Evolutionary conservation across 2,113 vertebrate species (phyloP), one percentile per base, ranked within the genome.

Genomic region (Silurus asotus): DNA sequence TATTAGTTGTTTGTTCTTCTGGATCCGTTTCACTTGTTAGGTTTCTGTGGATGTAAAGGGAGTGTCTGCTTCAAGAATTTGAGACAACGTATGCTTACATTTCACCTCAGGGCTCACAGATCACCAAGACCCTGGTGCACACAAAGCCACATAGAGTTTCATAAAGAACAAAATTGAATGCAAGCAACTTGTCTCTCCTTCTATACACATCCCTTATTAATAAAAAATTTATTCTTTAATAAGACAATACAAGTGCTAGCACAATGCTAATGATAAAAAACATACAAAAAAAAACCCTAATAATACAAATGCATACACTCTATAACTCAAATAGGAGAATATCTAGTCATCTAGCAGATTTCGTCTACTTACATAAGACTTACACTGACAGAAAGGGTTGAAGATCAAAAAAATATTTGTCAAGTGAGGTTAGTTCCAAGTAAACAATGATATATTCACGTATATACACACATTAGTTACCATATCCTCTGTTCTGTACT

Each of bases 81-180:
- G 17, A 56, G 48, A 87, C 88, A 83, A 83, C 67, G n/a, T 58
- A 53, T 48, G 17, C 77, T 87, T 79, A 83, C 8, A 13, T 89
- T 89, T 89, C 88, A 86, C 89, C 77, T 15, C n/a, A 11, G 86
- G 87, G 75, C 62, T 78, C 14, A 15, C 17, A 53, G 86, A 86
- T 87, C 83, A 83, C 23, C 19, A 86, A 81, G 37, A 58, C 80
- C 19, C 45, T 53, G 72, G 23, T 19, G 72, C 59, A 14, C 75
- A 88, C 78, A 85, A 59, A 72, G 80, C 23, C 2, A 77, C 59
- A 78, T 48, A 79, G 56, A 11, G 15, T 11, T 58, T 48, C 10
- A 11, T 48, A 45, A 70, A 37, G n/a, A 37, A 55, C 25, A 72
- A 20, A 8, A 48, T 4, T 62, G 28, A 59, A 49, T 55, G 23